Evolutionary conservation across 1,140 invertebrate genomes (phyloP), one percentile per base, ranked within the genome.

Genomic region (Ladona fulva): DNA sequence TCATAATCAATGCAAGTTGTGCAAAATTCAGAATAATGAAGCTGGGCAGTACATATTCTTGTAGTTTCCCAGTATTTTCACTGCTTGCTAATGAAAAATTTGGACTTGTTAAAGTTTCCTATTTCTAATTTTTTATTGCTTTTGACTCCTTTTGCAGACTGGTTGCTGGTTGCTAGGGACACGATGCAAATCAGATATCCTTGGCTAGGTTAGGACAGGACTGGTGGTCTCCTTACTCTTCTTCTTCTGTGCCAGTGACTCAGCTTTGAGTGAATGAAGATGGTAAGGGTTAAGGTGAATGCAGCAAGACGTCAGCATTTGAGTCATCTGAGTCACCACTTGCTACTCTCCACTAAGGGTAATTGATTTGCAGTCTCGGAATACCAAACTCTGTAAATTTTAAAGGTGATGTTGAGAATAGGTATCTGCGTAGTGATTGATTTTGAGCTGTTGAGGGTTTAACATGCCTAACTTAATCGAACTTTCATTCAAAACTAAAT

Each of bases 161-260:
- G 52, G 52, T 25, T 1, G 74, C 24, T 75, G 74, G 74, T 42
- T 75, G 74, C 74, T 75, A 75, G 74, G 74, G 29, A 25, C 24
- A 16, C 74, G 74, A 75, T 24, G 74, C 74, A 75, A 75, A 75
- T 75, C 74, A 75, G 74, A 75, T 75, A 75, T 25, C 74, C 24
- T 42, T 75, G 74, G 29, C 24, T 3, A 42, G 29, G 12, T 24
- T 75, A 42, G 24, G 74, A 16, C 74, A 25, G 24, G 74, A 42
- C 3, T 66, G 52, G 52, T 66, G 52, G 52, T 66, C 52, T 66
- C 52, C 52, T 66, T 66, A 3, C 52, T 12, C 52, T 66, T 66
- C 52, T 66, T 66, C 52, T 66, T 66, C 52, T 66, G 52, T 66
- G 3, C 52, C 52, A 19, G 52, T 66, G 52, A 66, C 52, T 19